Percentiles rank a stretch among this genome's conserved stretches.
Conservation (phyloP, 2,888 invertebrate genomes). For the Tenthredo notha region DNA sequence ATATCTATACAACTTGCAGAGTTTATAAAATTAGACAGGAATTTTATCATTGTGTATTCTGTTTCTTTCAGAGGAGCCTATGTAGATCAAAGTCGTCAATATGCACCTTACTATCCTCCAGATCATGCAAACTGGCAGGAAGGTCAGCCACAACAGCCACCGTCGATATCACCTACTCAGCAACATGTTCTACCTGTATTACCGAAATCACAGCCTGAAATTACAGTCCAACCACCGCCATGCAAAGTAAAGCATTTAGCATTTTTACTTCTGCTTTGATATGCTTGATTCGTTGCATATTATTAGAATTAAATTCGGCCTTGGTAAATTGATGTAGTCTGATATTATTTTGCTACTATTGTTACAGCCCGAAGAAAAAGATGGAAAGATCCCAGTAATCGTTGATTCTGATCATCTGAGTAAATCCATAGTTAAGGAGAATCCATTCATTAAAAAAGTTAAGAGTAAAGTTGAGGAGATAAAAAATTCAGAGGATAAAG, state of each 20-base stretch:
- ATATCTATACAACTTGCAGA: slow-evolving; percentile 53
- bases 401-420: neutral
- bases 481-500: slow-evolving; percentile 49
- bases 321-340: neutral
- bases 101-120: slow-evolving; percentile 66
- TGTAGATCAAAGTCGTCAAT: slow-evolving; percentile 63
- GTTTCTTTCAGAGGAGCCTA: slow-evolving; percentile 58
- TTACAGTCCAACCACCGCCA: slow-evolving; percentile 60
- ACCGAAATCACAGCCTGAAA: slow-evolving; percentile 61
- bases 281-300: neutral
- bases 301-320: neutral
- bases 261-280: neutral
- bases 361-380: slow-evolving; percentile 54
- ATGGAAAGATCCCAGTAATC: slow-evolving; percentile 36
- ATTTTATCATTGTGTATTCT: neutral
- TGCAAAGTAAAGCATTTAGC: slow-evolving; percentile 64
- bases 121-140: slow-evolving; percentile 70
- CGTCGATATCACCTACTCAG: slow-evolving; percentile 54
- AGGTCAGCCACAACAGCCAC: slow-evolving; percentile 61
- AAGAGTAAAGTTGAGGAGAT: slow-evolving; percentile 49
- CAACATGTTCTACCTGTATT: slow-evolving; percentile 48
- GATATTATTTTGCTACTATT: neutral
- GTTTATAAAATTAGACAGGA: no score
- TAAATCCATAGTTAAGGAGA: slow-evolving; percentile 13
- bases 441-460: slow-evolving; percentile 35